Base-by-base conservation (phyloP, 2,888 invertebrate genomes). In the Prenolepis imparis region DNA sequence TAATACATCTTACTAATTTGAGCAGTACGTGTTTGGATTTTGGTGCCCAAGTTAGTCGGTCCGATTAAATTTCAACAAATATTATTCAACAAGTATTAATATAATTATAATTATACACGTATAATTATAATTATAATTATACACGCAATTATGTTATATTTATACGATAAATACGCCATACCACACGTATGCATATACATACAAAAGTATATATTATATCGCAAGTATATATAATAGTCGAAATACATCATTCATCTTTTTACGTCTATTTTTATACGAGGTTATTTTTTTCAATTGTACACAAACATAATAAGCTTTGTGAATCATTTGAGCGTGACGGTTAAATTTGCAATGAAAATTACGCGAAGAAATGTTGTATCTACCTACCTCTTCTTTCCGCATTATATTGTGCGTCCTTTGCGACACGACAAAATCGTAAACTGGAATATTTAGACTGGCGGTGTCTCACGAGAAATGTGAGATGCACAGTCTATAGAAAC, bases 381-480 rank as follows among this genome's bases (percentile, higher is more conserved):
- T 24, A 52, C 18, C n/a, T 28, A 18, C 6, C 63, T 6, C 48
- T 36, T 52, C 32, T 48, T 75, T 77, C 67, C 59, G 44, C 78
- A 24, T 70, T 78, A 32, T 28, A 39, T 41, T 39, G 32, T 52
- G 8, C 12, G 32, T 36, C 59, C 9, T 1, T 32, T 15, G 12
- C 41, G 11, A 67, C 77, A 32, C 28, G 57, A 44, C 70, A 18
- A 36, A n/a, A 36, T 70, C 70, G 12, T 32, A 44, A 70, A 44
- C 12, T 32, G 36, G 24, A 68, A 72, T 84, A 75, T 84, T 84
- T 84, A 75, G 57, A 74, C 84, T 75, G 82, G 83, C 84, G 64
- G 28, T 41, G 21, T 74, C 68, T 39, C 75, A 75, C 59, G 57
- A 21, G 74, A 41, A 41, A 70, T 72, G 32, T 21, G 28, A 28